Percentiles rank a stretch among this genome's conserved stretches.
Evolutionary conservation across 2,888 invertebrate species (phyloP).

Genomic region (Tricholauxania praeusta): DNA sequence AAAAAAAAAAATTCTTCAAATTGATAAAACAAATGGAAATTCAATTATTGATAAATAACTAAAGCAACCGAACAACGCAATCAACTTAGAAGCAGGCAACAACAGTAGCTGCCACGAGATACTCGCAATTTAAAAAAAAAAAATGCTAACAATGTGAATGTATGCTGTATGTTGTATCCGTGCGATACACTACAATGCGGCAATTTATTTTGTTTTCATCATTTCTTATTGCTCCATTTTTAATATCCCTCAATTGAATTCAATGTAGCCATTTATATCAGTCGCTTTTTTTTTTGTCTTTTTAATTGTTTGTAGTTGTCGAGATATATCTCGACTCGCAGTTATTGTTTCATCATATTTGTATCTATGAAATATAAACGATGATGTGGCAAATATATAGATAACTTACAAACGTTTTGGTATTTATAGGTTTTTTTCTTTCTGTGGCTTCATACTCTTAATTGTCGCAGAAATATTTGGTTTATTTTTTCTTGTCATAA

Average conservation of each 20-base stretch:
- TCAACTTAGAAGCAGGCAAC: no score
- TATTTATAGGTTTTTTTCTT: no score
- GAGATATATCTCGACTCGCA: not conserved
- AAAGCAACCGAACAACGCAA: not conserved
- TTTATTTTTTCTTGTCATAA: no score
- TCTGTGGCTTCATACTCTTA: no score
- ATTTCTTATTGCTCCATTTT: slow-evolving; percentile 1
- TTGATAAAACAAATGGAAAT: not conserved
- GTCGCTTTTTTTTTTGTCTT: not conserved
- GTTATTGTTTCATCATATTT: slow-evolving; percentile 13
- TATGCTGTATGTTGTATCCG: not conserved
- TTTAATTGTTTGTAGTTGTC: no score
- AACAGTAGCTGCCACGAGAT: no score
- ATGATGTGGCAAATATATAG: not conserved
- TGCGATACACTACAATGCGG: not conserved
- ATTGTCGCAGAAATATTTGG: no score
- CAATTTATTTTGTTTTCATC: not conserved
- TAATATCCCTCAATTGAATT: slow-evolving; percentile 33
- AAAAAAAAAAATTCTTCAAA: no score
- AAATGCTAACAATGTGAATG: not conserved
- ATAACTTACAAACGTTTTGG: no score
- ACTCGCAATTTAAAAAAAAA: no score
- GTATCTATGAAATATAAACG: slow-evolving; percentile 17
- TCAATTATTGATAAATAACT: slow-evolving; percentile 16
- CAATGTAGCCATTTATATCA: slow-evolving; percentile 33